These are phyloP conservation scores for Triplophysa dalaica DNA, from an alignment of 2,113 vertebrate species.

Conservation along the genomic window DNA sequence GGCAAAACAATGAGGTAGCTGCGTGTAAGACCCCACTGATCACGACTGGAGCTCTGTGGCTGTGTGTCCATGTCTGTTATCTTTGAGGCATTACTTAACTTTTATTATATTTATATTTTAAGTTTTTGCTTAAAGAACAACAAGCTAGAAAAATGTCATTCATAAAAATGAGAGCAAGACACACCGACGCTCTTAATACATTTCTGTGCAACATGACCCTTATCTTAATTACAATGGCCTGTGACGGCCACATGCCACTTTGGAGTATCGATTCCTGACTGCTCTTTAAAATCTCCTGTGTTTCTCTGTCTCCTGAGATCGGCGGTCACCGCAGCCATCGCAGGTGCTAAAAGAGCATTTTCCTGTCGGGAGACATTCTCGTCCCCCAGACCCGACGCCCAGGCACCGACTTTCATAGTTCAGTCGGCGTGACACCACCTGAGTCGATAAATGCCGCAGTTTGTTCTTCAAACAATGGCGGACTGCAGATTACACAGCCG, in stretches of 20 bases:
- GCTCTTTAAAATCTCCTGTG: slow-evolving; percentile 21
- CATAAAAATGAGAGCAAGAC: neutral
- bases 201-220: neutral
- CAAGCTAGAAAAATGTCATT: neutral
- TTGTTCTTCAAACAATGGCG: slow-evolving; percentile 13
- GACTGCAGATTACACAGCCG: slow-evolving; percentile 15
- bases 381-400: neutral
- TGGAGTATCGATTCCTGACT: neutral
- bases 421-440: neutral
- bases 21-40: neutral
- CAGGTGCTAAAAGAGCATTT: slow-evolving; percentile 32
- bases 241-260: neutral
- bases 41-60: too few species aligned
- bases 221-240: neutral
- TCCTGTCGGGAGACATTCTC: neutral
- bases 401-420: slow-evolving; percentile 5
- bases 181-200: neutral
- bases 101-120: neutral
- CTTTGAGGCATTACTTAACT: too few species aligned
- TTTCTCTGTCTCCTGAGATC: slow-evolving; percentile 1
- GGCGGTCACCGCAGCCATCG: neutral
- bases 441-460: slow-evolving; percentile 20
- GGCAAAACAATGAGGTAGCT: neutral
- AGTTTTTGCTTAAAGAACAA: neutral
- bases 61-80: too few species aligned